Percentiles rank a stretch among this genome's conserved stretches.
Conservation (phyloP, 2,113 vertebrate species). For the Manacus vitellinus region DNA sequence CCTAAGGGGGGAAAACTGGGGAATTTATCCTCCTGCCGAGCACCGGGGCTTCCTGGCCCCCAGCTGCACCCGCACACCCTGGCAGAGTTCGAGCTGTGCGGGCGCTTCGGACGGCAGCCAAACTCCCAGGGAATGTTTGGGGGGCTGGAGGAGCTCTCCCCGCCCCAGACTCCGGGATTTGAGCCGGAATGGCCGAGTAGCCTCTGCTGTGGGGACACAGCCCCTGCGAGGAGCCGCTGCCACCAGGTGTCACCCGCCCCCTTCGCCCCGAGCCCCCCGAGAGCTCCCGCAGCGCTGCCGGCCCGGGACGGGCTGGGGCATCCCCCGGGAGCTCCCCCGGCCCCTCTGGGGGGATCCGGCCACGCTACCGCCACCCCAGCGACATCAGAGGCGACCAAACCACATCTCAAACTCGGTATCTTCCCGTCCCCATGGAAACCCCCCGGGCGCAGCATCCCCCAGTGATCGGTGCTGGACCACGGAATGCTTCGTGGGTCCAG, state of each 20-base stretch:
- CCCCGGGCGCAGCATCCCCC: background rate
- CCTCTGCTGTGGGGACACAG: rapidly evolving
- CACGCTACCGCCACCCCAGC: rapidly evolving
- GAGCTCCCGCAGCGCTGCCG: background rate
- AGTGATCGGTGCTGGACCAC: rapidly evolving
- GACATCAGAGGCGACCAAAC: rapidly evolving
- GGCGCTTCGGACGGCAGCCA: background rate
- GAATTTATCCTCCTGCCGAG: background rate
- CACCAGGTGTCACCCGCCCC: slow-evolving; percentile 44
- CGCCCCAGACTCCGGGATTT: rapidly evolving
- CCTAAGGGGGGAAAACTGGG: rapidly evolving
- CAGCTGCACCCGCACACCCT: background rate
- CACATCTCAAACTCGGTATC: background rate
- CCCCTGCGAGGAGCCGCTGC: background rate
- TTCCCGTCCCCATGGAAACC: background rate
- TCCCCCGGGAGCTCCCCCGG: background rate
- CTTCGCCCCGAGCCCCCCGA: background rate
- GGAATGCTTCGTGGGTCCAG: background rate
- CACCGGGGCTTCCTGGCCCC: rapidly evolving
- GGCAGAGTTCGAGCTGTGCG: background rate
- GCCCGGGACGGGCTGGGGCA: background rate
- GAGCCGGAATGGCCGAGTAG: rapidly evolving
- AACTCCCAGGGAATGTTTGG: rapidly evolving
- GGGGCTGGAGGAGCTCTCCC: too few relatives aligned
- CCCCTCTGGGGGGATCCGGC: background rate